Evolutionary conservation across 2,888 invertebrate genomes (phyloP), one percentile per base, ranked within the genome.

Genomic region (Cosmia pyralina): DNA sequence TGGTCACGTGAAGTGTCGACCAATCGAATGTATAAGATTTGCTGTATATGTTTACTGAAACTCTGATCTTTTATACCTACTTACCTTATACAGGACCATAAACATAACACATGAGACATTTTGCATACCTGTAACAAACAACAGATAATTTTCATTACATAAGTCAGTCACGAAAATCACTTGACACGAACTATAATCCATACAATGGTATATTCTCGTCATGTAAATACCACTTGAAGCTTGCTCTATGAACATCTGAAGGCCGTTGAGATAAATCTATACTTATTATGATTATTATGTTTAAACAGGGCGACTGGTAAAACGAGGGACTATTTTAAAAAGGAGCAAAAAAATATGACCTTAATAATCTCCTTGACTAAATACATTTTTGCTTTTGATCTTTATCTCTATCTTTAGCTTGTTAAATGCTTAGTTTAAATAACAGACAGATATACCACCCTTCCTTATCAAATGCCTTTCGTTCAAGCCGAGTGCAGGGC

Each of bases 171-270:
- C 58, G 53, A 55, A 66, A 60, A 34, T 48, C 50, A 52, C 11
- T 34, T 55, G 53, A 34, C 72, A 72, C 55, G 66, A 76, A 63
- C 50, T 11, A 28, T 69, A 69, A 63, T 72, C 17, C 19, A 44
- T 44, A 66, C 63, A 81, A 76, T 15, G 69, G 52, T 59, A 34
- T 28, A 41, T 58, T 58, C 34, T 55, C 22, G 17, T 60, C 41
- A 58, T 48, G 55, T 80, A 63, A 75, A 69, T 67, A 53, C 41
- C 38, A 69, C 53, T 75, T 63, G 64, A 65, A 59, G 57, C n/a
- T 50, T 70, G 69, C 80, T 79, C 38, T 83, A 72, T 74, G 75
- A 13, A 63, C 50, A 70, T 46, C 3, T 69, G 82, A 85, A 85
- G 84, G 81, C 7, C 66, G 17, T 7, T 28, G 55, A 79, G 63